phyloP scores from a whole-genome alignment of 2,888 invertebrate species.

The Drosophila infuscata region DNA sequence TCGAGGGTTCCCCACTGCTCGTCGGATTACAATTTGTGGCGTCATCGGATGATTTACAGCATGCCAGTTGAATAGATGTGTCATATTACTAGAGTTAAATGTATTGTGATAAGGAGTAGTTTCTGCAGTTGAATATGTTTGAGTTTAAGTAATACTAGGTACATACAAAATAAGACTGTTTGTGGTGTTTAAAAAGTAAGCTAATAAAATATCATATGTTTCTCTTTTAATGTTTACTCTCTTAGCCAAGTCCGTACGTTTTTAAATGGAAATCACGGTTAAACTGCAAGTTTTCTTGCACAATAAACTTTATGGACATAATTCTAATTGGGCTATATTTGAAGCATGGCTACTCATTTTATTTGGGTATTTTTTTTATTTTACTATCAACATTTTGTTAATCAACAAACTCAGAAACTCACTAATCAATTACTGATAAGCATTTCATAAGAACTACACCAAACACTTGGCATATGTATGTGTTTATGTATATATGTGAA shows the following conservation, averaged over 20 bases:
- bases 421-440: slow-evolving; percentile 31
- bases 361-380: not conserved
- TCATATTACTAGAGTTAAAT: not conserved
- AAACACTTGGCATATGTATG: not conserved
- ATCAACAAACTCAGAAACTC: slow-evolving; percentile 13
- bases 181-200: slow-evolving; percentile 16
- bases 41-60: slow-evolving; percentile 11
- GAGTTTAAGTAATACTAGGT: slow-evolving; percentile 16
- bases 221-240: not conserved
- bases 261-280: not conserved
- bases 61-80: slow-evolving; percentile 28
- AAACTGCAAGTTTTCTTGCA: slow-evolving; percentile 22
- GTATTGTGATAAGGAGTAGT: slow-evolving; percentile 44
- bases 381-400: slow-evolving; percentile 9
- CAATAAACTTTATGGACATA: slow-evolving; percentile 19
- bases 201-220: slow-evolving; percentile 11
- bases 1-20: slow-evolving; percentile 64
- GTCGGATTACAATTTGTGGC: slow-evolving; percentile 55
- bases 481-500: not conserved
- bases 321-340: not conserved
- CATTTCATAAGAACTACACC: slow-evolving; percentile 7
- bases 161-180: slow-evolving; percentile 10
- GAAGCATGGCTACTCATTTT: not conserved
- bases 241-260: not conserved
- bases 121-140: slow-evolving; percentile 21